These are phyloP conservation scores for Drosophila novamexicana DNA, from an alignment of 1,140 invertebrate genomes.

Conservation along the genomic window DNA sequence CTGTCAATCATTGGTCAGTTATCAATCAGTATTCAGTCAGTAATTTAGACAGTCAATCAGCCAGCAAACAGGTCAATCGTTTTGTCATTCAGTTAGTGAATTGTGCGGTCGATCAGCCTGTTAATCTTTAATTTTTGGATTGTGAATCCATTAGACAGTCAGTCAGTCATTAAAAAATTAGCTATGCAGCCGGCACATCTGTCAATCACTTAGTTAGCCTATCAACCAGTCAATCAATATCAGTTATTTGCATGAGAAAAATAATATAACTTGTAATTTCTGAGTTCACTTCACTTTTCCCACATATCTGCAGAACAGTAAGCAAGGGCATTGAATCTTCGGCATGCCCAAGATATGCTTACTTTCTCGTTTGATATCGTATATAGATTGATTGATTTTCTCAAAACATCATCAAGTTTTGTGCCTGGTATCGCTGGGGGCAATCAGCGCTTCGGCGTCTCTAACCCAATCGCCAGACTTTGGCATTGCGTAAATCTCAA, in stretches of 20 bases:
- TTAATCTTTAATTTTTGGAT: background rate
- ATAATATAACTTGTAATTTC: no score
- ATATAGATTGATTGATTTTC: no score
- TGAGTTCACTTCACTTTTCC: no score
- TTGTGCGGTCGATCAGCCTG: background rate
- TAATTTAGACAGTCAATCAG: background rate
- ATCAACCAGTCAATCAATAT: background rate
- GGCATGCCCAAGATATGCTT: no score
- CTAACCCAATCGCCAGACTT: conserved; percentile 14
- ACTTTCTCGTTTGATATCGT: no score
- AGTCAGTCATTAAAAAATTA: no score
- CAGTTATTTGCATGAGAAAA: no score
- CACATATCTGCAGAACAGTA: no score
- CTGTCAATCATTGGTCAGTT: background rate
- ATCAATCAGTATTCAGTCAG: background rate
- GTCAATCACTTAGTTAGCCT: background rate
- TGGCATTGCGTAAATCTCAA: conserved; percentile 35
- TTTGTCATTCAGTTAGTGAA: background rate
- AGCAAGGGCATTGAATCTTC: no score
- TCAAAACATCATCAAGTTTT: background rate
- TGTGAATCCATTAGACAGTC: no score
- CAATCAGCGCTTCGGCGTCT: conserved; percentile 3
- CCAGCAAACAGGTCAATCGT: background rate
- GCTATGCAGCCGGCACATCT: no score
- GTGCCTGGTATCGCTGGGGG: background rate